Evolutionary conservation across 2,113 vertebrate genomes (phyloP).

Genomic region (Oceanites oceanicus): DNA sequence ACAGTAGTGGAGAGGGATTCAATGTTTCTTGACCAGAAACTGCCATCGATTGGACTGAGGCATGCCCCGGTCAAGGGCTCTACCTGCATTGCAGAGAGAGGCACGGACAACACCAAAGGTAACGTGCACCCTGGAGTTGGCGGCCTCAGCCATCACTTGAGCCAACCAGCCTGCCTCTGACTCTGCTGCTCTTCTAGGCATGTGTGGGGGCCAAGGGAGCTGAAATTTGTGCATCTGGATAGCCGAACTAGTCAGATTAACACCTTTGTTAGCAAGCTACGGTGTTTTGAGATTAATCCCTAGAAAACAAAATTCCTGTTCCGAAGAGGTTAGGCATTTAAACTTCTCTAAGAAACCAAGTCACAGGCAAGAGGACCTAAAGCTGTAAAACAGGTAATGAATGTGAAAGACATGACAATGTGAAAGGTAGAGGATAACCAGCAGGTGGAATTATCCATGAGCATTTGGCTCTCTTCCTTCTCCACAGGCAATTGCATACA

Average conservation of each 20-base stretch:
- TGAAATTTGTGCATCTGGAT: neutral
- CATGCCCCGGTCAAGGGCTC: neutral
- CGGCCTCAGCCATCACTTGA: neutral
- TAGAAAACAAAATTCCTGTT: neutral
- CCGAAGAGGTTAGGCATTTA: neutral
- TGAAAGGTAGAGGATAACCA: neutral
- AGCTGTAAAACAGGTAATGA: neutral
- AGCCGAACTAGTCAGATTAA: neutral
- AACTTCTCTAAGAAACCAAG: neutral
- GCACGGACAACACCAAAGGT: neutral
- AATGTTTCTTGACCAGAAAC: neutral
- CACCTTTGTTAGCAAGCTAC: fast-evolving
- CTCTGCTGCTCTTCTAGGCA: neutral
- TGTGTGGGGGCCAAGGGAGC: neutral
- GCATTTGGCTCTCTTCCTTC: neutral
- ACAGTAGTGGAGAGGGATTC: neutral
- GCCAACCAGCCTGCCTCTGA: neutral
- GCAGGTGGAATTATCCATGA: conserved; percentile 16
- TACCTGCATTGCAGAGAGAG: neutral
- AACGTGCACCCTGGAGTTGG: fast-evolving
- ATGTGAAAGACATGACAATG: neutral
- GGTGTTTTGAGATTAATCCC: neutral
- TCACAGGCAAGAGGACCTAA: neutral
- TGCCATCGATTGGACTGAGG: neutral
- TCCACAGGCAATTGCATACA: neutral